Base-by-base conservation (phyloP, 2,888 invertebrate genomes). In the Brachynemurus nebulosus region DNA sequence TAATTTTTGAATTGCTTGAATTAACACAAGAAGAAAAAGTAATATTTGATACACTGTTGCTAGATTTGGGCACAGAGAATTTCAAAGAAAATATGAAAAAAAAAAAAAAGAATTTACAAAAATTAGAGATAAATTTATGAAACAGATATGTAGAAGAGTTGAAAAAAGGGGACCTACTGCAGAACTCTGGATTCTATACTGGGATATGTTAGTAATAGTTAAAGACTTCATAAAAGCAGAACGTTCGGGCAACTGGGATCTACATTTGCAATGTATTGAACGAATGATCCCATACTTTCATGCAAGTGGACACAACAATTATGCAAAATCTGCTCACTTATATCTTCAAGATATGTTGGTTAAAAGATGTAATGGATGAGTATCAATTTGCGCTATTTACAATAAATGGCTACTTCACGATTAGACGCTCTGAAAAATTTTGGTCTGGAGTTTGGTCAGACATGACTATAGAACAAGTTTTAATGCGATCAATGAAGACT, bases 211-310 rank as follows among this genome's bases (percentile, higher is more conserved):
- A 57, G n/a, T n/a, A n/a, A n/a, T n/a, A 20, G 45, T 53, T 34
- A 51, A 53, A 51, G 52, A 54, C 45, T 58, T 54, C 45, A 53
- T 55, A 37, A 48, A 52, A 38, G 58, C 57, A 42, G 57, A 59
- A 49, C 46, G 57, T 30, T 41, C 50, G 19, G 58, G 56, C 41
- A 52, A 57, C 52, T 60, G 55, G 53, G 43, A 56, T 36, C 44
- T 52, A 40, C 51, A 54, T 53, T 45, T 54, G 27, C 42, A 50
- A 34, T 47, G 47, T 27, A 3, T 47, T 35, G 37, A 44, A 51
- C n/a, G n/a, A n/a, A n/a, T 53, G 50, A 27, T 54, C 33, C 51
- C 51, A 7, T 49, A 36, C 45, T 50, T 50, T 45, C 44, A 49
- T 44, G 48, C 49, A 25, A 44, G 36, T 30, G 58, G 56, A 2